Conservation (phyloP, 2,888 invertebrate genomes). For the Cephus nigrinus region DNA sequence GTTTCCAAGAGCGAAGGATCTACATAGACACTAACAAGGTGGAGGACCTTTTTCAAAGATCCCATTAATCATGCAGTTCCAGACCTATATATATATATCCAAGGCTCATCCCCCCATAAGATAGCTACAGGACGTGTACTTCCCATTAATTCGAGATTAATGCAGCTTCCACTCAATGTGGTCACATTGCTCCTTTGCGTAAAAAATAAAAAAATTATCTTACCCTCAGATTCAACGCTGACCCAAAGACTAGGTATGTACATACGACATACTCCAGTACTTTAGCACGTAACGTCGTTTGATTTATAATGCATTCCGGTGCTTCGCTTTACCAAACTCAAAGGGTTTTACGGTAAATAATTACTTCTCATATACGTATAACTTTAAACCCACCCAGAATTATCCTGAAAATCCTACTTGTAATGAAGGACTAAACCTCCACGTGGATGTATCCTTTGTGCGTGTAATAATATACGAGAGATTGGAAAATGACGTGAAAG, state of each 20-base stretch:
- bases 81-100: background rate
- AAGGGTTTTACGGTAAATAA: constrained; percentile 34
- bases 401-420: background rate
- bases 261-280: background rate
- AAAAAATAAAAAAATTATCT: background rate
- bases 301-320: constrained; percentile 33
- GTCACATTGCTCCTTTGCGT: background rate
- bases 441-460: background rate
- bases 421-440: background rate
- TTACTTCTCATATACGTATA: constrained; percentile 11
- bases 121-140: background rate
- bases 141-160: background rate
- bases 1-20: background rate
- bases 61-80: background rate
- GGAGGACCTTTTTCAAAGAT: background rate
- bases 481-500: background rate
- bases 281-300: constrained; percentile 21
- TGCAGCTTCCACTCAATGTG: background rate
- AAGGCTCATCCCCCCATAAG: background rate
- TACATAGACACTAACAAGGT: background rate
- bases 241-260: constrained; percentile 6
- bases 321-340: constrained; percentile 21
- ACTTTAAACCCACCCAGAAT: background rate
- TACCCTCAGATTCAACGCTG: background rate
- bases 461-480: background rate